Evolutionary conservation across 2,797 vertebrate genomes (phyloP), one percentile per base, ranked within the genome.

Genomic region (Crocidura indochinensis): DNA sequence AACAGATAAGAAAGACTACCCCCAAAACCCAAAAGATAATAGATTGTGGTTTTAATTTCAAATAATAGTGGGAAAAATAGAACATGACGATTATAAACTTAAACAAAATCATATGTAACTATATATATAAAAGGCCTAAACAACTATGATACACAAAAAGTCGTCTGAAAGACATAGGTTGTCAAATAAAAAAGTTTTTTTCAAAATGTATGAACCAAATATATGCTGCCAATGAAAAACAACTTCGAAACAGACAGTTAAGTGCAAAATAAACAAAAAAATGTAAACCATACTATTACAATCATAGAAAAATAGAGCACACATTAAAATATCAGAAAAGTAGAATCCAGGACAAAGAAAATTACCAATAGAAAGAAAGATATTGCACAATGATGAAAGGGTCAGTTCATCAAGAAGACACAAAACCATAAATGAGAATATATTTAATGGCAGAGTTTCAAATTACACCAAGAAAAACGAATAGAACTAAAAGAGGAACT

Each of bases 311-410:
- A 27, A 14, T 67, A 9, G 11, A 92, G 5, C 79, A 2, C 77
- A 47, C 72, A 49, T 79, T 92, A 53, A 86, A 94, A 94, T 74
- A 81, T 67, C n/a, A 92, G 44, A 78, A n/a, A 90, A 83, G 6
- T 26, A 88, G 71, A 71, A 6, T 87, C 29, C 38, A 88, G 46
- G 8, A 56, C n/a, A 81, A 80, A 91, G 62, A 87, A 73, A 29
- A 90, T n/a, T 60, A 72, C 19, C 47, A 51, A 27, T 69, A 91
- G 91, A 72, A 75, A 90, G 62, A 68, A 44, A 10, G 24, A 49
- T 60, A 79, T 53, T 90, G 87, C 67, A 73, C 2, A 65, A 51
- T 84, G 38, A 93, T 8, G 27, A 84, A 92, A 94, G 10, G 10
- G 8, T 49, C 24, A 69, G 31, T 80, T 87, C 62, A 91, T 60